phyloP scores from a whole-genome alignment of 37 sponge, comb jelly and placozoan genomes.

The Mnemiopsis leidyi region DNA sequence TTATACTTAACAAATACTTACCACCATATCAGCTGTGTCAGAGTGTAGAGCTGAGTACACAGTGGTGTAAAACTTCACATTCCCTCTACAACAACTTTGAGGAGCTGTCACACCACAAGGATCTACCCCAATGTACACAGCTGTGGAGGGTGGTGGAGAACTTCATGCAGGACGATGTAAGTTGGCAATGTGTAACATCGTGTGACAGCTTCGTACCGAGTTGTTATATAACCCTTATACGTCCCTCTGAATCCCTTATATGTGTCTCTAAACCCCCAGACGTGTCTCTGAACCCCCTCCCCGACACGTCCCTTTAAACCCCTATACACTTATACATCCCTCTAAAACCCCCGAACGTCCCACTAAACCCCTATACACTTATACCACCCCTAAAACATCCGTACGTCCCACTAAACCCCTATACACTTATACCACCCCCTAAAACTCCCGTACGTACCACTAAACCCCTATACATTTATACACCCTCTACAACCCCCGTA shows the following conservation, averaged over 20 bases:
- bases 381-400: no score
- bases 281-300: no score
- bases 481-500: not conserved
- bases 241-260: no score
- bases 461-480: not conserved
- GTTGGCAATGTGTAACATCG: not conserved
- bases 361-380: not conserved
- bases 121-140: constrained; percentile 21
- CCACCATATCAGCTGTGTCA: constrained; percentile 1
- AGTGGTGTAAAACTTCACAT: constrained; percentile 10
- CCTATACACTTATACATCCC: no score
- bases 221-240: no score
- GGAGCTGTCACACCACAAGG: constrained; percentile 34
- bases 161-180: constrained; percentile 64
- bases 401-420: not conserved
- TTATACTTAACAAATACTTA: no score
- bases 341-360: not conserved
- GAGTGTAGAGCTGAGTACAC: constrained; percentile 39
- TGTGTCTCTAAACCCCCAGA: no score
- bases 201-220: no score
- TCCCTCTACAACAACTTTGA: constrained; percentile 62
- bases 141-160: constrained; percentile 41
- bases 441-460: not conserved
- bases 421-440: no score
- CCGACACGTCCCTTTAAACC: no score